Evolutionary conservation across 2,797 vertebrate species (phyloP), one percentile per base, ranked within the genome.

Genomic region (Mus caroli): DNA sequence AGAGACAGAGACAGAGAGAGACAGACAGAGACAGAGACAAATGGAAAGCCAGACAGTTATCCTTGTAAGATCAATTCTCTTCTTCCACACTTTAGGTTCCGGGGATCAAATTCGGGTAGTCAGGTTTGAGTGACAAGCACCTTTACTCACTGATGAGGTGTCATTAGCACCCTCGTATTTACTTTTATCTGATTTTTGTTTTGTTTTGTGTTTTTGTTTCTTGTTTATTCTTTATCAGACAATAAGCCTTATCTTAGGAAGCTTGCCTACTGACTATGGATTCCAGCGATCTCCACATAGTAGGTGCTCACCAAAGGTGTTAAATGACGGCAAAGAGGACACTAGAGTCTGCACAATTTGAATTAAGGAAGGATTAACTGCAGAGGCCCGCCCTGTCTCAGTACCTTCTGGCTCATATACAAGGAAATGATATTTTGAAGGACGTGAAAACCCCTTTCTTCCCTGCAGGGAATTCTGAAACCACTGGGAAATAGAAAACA

Each of bases 351-450:
- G 24, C 54, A 67, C 67, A 78, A 28, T 93, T 75, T 92, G 84
- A 93, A 52, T 85, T 69, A 54, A 64, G 77, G 80, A 82, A 92
- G 17, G 62, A 96, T 78, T 76, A 76, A 60, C n/a, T 92, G 73
- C n/a, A 90, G 67, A 83, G 54, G 76, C 28, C n/a, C 31, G 64
- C 43, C 31, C 43, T 80, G 24, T 6, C 56, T 85, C 64, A 64
- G 58, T 50, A 78, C 11, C 31, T 95, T 84, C 92, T 96, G 91
- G 84, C 80, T 91, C 79, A 92, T 84, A 87, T 17, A 40, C 76
- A 95, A 97, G 79, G 43, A 93, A 95, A 91, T 87, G 91, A 85
- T 96, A 83, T 91, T 92, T 91, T 94, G 94, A 94, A 62, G 91
- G 46, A 76, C 67, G 82, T 86, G 85, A 94, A 92, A 85, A 97